Conservation (phyloP, 2,113 vertebrate species). For the Hippocampus zosterae region DNA sequence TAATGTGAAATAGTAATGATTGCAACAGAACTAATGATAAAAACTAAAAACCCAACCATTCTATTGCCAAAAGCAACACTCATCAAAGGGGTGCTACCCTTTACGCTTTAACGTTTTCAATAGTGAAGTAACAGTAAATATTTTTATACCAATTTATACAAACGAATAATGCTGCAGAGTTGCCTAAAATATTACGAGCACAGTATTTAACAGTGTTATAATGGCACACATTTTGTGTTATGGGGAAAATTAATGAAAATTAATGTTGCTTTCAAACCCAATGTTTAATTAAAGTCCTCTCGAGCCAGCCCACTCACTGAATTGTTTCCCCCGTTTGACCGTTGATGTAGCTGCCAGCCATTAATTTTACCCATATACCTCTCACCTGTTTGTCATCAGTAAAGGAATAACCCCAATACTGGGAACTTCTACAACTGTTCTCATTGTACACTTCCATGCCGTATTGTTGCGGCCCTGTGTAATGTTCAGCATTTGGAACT, state of each 20-base stretch:
- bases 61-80: too few species aligned
- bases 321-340: constrained; percentile 6
- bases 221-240: neutral
- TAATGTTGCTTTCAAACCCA: neutral
- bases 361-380: constrained; percentile 13
- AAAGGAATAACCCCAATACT: constrained; percentile 10
- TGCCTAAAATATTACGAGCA: neutral
- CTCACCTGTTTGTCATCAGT: constrained; percentile 9
- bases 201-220: neutral
- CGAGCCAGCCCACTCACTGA: neutral
- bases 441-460: neutral
- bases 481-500: neutral
- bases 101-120: neutral
- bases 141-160: neutral
- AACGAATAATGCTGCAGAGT: neutral
- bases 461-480: neutral
- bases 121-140: too few species aligned
- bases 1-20: neutral
- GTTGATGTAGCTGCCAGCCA: constrained; percentile 5
- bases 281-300: constrained; percentile 2
- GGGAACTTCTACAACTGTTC: neutral
- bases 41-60: neutral
- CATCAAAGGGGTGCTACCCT: too few species aligned
- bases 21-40: neutral
- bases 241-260: neutral